Evolutionary conservation across 2,797 vertebrate genomes (phyloP).

Genomic region (Sebastes itinus): DNA sequence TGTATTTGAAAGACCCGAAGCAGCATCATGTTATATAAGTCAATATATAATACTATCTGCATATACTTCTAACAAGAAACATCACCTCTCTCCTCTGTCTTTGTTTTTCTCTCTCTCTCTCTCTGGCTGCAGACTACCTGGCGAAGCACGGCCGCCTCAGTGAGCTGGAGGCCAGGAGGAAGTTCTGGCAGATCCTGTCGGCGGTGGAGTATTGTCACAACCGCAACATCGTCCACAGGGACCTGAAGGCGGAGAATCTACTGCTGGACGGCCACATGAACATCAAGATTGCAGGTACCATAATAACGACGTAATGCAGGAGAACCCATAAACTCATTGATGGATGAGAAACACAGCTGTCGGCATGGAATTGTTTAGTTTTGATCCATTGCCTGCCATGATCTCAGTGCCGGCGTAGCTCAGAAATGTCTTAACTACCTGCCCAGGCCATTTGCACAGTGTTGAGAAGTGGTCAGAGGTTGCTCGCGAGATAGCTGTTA

Average conservation of each 20-base stretch:
- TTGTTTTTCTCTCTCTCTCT: neutral
- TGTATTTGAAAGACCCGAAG: constrained; percentile 4
- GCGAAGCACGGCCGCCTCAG: constrained; percentile 95
- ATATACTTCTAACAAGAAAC: constrained; percentile 15
- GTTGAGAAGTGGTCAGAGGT: constrained; percentile 48
- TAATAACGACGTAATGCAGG: neutral
- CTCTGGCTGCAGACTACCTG: constrained; percentile 89
- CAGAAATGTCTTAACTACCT: constrained; percentile 57
- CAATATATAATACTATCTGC: constrained; percentile 15
- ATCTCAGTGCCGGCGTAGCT: constrained; percentile 31
- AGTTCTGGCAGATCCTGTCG: constrained; percentile 99
- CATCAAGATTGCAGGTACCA: constrained; percentile 98
- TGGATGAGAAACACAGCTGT: constrained; percentile 20
- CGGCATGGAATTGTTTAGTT: constrained; percentile 4
- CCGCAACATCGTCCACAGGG: constrained; percentile 94
- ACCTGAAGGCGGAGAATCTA: constrained; percentile 97
- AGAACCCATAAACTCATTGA: neutral
- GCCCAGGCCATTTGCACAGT: constrained; percentile 46
- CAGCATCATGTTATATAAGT: constrained; percentile 19
- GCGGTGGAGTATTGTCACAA: constrained; percentile 97
- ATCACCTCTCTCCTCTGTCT: constrained; percentile 20
- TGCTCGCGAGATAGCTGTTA: constrained; percentile 22
- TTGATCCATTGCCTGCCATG: constrained; percentile 35
- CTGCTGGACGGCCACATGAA: constrained; percentile 97
- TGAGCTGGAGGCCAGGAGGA: constrained; percentile 93